phyloP scores from a whole-genome alignment of 2,888 invertebrate species.

The Eurois occulta region DNA sequence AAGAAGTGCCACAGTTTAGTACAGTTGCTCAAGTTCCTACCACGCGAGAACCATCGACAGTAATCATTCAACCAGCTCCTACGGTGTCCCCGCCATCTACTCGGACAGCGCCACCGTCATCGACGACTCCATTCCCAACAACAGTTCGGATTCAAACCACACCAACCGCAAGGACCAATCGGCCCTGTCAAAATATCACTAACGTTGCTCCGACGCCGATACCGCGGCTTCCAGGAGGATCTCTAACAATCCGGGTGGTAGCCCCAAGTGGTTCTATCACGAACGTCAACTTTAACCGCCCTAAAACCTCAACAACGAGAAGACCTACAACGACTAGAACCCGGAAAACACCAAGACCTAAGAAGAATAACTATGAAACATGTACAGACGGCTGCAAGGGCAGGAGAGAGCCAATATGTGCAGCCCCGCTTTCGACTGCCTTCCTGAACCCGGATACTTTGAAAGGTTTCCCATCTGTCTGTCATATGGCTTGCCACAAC shows the following conservation, averaged over 20 bases:
- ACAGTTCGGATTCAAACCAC: conserved; percentile 29
- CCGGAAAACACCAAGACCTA: conserved; percentile 75
- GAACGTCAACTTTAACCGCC: conserved; percentile 79
- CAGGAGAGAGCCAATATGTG: conserved; percentile 82
- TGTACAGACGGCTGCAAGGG: conserved; percentile 82
- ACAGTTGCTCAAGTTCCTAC: conserved; percentile 23
- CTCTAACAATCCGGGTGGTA: conserved; percentile 79
- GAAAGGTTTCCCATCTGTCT: conserved; percentile 86
- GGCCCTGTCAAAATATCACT: conserved; percentile 25
- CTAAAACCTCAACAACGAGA: conserved; percentile 46
- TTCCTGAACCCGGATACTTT: conserved; percentile 81
- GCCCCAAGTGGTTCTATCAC: conserved; percentile 83
- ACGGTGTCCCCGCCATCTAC: conserved; percentile 54
- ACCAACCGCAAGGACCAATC: conserved; percentile 33
- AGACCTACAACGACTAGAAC: conserved; percentile 71
- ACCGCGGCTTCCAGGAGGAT: conserved; percentile 12
- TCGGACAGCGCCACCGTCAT: conserved; percentile 60
- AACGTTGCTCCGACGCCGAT: conserved; percentile 4
- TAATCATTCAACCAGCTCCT: conserved; percentile 52
- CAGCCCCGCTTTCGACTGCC: conserved; percentile 77
- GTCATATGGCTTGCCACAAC: conserved; percentile 88
- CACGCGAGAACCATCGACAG: conserved; percentile 39
- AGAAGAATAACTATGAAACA: conserved; percentile 80
- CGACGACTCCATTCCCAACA: conserved; percentile 45
- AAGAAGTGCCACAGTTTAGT: conserved; percentile 51